phyloP scores from a whole-genome alignment of 2,888 invertebrate genomes.

The Lochmaea crataegi region DNA sequence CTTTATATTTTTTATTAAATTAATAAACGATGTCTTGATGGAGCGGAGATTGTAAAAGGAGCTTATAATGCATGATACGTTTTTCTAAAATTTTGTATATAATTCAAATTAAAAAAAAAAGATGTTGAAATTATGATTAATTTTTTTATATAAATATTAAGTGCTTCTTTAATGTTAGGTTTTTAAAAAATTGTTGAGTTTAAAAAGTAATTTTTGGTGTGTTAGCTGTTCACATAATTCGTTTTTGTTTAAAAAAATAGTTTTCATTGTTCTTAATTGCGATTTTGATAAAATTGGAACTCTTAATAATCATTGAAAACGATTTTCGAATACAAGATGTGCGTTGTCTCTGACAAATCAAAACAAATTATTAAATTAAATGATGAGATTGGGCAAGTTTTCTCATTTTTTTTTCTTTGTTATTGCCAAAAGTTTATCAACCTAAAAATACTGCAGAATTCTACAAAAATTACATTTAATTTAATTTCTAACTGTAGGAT shows the following conservation, averaged over 20 bases:
- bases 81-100: not conserved
- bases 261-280: conserved; percentile 24
- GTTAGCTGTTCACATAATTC: conserved; percentile 30
- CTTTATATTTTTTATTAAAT: no score
- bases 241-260: conserved; percentile 40
- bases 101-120: not conserved
- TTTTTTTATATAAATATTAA: conserved; percentile 33
- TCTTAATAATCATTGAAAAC: conserved; percentile 22
- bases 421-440: not conserved
- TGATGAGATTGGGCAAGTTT: not conserved
- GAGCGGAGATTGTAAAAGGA: not conserved
- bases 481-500: no score
- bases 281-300: conserved; percentile 25
- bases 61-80: not conserved
- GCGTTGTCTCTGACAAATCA: not conserved
- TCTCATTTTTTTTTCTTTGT: not conserved
- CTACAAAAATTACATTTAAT: no score
- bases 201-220: conserved; percentile 39
- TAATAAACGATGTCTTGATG: no score
- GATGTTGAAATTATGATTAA: not conserved
- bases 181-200: conserved; percentile 44
- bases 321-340: not conserved
- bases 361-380: not conserved
- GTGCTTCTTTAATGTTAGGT: conserved; percentile 45
- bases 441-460: no score